Evolutionary conservation across 2,888 invertebrate species (phyloP).

Genomic region (Drepanosiphum platanoidis): DNA sequence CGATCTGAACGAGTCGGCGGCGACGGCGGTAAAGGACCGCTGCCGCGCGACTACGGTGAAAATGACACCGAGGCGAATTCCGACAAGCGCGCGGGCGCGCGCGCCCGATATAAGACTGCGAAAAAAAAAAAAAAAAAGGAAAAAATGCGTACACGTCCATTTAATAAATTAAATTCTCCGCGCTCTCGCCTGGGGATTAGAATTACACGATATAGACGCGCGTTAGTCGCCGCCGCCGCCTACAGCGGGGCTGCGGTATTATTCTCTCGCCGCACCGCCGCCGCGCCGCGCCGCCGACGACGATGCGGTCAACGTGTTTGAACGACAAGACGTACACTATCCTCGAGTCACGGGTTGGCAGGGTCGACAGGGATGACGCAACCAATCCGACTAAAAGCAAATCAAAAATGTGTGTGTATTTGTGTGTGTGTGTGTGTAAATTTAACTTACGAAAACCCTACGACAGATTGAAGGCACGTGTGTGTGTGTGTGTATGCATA

Average conservation of each 20-base stretch:
- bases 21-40: background rate
- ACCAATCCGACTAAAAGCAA: slow-evolving; percentile 1
- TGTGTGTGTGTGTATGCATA: background rate
- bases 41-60: background rate
- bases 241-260: too few species aligned
- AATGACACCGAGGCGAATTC: background rate
- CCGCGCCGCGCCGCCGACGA: background rate
- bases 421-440: background rate
- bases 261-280: too few species aligned
- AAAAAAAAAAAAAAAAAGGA: background rate
- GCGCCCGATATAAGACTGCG: background rate
- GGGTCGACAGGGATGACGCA: background rate
- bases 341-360: background rate
- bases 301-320: background rate
- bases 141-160: background rate
- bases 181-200: background rate
- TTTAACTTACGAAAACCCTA: background rate
- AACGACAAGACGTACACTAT: background rate
- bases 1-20: background rate
- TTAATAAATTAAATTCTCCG: background rate
- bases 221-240: background rate
- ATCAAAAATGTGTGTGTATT: background rate
- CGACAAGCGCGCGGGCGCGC: background rate
- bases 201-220: background rate
- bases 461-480: background rate